Percentiles rank a stretch among this genome's conserved stretches.
Evolutionary conservation across 2,113 vertebrate species (phyloP).

Genomic region (Benthochromis sp.): DNA sequence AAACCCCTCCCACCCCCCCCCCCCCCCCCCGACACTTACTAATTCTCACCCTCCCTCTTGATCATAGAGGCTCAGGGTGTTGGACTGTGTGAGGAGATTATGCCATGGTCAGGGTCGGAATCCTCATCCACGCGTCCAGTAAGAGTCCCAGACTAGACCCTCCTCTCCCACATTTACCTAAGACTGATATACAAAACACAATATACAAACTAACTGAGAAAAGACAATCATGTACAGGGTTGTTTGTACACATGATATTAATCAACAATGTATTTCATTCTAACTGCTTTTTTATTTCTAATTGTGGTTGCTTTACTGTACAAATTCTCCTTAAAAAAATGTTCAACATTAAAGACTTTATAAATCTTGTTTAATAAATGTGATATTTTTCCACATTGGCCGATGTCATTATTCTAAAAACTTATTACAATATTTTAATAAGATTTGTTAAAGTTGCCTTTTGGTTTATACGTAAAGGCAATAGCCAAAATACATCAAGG

Average conservation of each 20-base stretch:
- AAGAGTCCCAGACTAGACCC: background rate
- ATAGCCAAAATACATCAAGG: background rate
- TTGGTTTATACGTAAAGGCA: background rate
- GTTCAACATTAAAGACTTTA: background rate
- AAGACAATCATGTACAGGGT: background rate
- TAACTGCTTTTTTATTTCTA: background rate
- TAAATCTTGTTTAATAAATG: background rate
- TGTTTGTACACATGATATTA: background rate
- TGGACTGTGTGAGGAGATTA: background rate
- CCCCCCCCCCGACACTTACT: background rate
- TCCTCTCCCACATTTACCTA: background rate
- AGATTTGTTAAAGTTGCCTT: background rate
- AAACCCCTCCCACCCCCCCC: too few relatives aligned
- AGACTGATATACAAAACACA: background rate
- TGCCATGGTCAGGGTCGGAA: background rate
- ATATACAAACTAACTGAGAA: background rate
- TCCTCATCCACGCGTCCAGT: rapidly evolving
- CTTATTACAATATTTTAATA: background rate
- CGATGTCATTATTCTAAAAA: rapidly evolving
- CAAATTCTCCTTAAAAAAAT: background rate
- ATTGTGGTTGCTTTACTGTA: background rate
- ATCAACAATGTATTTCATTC: background rate
- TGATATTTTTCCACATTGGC: background rate
- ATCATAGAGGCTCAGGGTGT: background rate
- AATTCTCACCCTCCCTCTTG: background rate